Evolutionary conservation across 2,888 invertebrate species (phyloP), one percentile per base, ranked within the genome.

Genomic region (Dryadula phaetusa): DNA sequence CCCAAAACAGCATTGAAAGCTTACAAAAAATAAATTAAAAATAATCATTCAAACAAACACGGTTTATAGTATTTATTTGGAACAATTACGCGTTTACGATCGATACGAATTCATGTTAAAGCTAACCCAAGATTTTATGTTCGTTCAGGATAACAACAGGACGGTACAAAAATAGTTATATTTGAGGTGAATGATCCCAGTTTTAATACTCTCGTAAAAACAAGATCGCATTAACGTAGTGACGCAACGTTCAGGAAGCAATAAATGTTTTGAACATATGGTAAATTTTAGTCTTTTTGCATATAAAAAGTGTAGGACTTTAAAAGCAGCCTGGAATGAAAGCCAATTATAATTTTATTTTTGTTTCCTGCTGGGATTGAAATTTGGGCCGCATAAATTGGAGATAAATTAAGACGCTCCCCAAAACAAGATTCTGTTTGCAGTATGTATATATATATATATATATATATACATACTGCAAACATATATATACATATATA

Each of bases 201-300:
- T 70, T 79, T 75, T 77, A 79, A 82, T 83, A 81, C 75, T 78
- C 80, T 82, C 82, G 81, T 86, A 86, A 89, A 88, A 80, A 82
- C 79, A 79, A 76, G 73, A 75, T 69, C 71, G 69, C 74, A 73
- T 75, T 72, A 71, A 75, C 76, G 66, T 67, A 74, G 75, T 76
- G 76, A 77, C 80, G 77, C 69, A 74, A 77, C 77, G 72, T 75
- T 67, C 68, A 78, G 85, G 82, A 84, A 83, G 81, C 76, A 78
- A 79, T 79, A 79, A 82, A 82, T 76, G 77, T 76, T 63, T 61
- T 68, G 72, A 78, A 75, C 80, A 77, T 72, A 80, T 81, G 81
- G 76, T 72, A 72, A 71, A 73, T 67, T 77, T 71, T 67, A 66
- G 65, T 71, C 76, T 52, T 52, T 60, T 49, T 64, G 61, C 64